A percentile compares a stretch with the other conserved stretches of the same genome.
phyloP scores from a whole-genome alignment of 2,113 vertebrate genomes.

The Elephantulus edwardii region DNA sequence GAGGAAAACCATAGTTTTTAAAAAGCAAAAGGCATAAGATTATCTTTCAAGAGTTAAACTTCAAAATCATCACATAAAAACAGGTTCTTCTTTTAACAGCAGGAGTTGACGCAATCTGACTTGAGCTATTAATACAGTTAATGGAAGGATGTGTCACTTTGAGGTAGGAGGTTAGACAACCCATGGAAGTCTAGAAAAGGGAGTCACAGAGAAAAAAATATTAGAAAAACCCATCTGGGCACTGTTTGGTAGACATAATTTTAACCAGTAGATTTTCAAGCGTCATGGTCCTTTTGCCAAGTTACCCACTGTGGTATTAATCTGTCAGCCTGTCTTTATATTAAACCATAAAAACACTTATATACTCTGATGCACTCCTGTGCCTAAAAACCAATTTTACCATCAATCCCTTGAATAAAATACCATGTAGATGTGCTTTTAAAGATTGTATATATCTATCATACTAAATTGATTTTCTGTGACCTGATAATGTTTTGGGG shows the following conservation, averaged over 20 bases:
- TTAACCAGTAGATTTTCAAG: not conserved
- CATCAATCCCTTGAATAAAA: not conserved
- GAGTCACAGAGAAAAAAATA: not conserved
- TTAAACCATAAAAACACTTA: not conserved
- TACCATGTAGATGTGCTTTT: not conserved
- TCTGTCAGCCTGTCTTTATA: not conserved
- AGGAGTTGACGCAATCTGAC: not conserved
- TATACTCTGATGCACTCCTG: not conserved
- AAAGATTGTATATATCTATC: not conserved
- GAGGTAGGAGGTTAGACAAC: slow-evolving; percentile 6
- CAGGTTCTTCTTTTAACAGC: slow-evolving; percentile 6
- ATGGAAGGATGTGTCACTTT: slow-evolving; percentile 1
- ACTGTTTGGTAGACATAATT: not conserved
- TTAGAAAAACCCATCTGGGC: slow-evolving; percentile 30
- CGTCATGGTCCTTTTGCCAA: not conserved
- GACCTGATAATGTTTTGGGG: not conserved
- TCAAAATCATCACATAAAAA: slow-evolving; percentile 27
- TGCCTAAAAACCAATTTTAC: not conserved
- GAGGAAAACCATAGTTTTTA: not conserved
- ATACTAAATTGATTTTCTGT: not conserved
- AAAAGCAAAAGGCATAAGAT: slow-evolving; percentile 34
- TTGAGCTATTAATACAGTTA: slow-evolving; percentile 43
- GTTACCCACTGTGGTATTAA: not conserved
- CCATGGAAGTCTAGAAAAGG: not conserved
- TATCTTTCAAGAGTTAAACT: slow-evolving; percentile 31